Percentiles rank a stretch among this genome's conserved stretches.
These are phyloP conservation scores for Sinosuthora webbiana DNA, from an alignment of 2,113 vertebrate species.

Conservation along the genomic window DNA sequence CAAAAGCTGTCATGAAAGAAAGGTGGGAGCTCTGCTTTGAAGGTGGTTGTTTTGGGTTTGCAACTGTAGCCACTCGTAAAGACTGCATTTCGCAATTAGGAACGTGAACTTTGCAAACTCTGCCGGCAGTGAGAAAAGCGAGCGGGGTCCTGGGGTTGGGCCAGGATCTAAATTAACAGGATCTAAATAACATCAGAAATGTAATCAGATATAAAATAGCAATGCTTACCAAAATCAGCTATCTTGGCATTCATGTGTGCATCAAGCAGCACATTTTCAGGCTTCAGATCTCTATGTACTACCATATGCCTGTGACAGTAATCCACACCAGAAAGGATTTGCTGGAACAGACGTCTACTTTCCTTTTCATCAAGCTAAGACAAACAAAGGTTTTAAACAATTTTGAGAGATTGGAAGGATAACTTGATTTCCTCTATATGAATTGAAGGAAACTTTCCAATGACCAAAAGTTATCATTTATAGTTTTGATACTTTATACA, in stretches of 20 bases:
- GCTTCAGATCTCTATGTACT: conserved; percentile 95
- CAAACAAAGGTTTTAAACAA: neutral
- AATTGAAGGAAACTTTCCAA: neutral
- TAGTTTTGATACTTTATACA: neutral
- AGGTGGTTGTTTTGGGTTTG: neutral
- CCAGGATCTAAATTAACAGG: neutral
- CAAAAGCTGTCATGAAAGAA: neutral
- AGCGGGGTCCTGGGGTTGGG: neutral
- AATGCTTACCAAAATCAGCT: conserved; percentile 90
- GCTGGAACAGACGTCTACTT: conserved; percentile 92
- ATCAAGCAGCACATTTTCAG: conserved; percentile 95
- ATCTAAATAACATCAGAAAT: neutral
- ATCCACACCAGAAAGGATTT: conserved; percentile 97
- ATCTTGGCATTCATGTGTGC: conserved; percentile 99
- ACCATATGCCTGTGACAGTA: conserved; percentile 99
- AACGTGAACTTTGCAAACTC: neutral
- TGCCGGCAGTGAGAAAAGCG: neutral
- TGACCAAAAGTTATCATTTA: neutral
- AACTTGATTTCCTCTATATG: neutral
- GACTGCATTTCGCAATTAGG: neutral
- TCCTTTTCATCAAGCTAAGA: conserved; percentile 94
- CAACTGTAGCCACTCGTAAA: neutral
- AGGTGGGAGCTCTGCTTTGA: neutral
- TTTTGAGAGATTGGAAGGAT: neutral
- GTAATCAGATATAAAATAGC: neutral